These are phyloP conservation scores for Halyomorpha halys DNA, from an alignment of 1,140 invertebrate species.

Conservation along the genomic window DNA sequence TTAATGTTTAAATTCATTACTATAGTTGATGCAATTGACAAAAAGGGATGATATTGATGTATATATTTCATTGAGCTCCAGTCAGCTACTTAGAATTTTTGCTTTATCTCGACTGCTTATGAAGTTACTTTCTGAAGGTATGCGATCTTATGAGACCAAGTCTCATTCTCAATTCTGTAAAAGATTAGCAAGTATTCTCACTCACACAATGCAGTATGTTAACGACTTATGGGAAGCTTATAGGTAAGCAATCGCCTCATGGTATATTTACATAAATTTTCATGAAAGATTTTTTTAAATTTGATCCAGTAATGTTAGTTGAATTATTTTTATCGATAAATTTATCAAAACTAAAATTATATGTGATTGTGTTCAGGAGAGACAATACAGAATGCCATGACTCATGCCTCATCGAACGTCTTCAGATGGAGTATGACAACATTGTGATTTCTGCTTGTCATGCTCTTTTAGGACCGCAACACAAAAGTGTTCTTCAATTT, in stretches of 20 bases:
- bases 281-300: not conserved
- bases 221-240: conserved; percentile 61
- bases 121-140: conserved; percentile 50
- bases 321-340: not conserved
- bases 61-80: conserved; percentile 45
- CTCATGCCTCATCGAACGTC: conserved; percentile 42
- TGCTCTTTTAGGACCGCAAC: conserved; percentile 58
- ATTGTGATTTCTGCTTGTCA: conserved; percentile 58
- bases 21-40: conserved; percentile 32
- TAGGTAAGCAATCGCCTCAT: conserved; percentile 26
- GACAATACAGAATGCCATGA: conserved; percentile 33
- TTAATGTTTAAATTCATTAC: conserved; percentile 29
- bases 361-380: conserved; percentile 8
- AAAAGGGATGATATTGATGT: conserved; percentile 38
- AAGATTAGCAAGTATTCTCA: conserved; percentile 53
- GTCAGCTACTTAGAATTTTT: conserved; percentile 56
- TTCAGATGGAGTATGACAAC: conserved; percentile 64
- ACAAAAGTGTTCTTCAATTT: conserved; percentile 73
- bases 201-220: conserved; percentile 62
- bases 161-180: conserved; percentile 61
- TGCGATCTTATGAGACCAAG: conserved; percentile 54
- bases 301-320: not conserved
- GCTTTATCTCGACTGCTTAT: conserved; percentile 57
- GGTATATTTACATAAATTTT: not conserved
- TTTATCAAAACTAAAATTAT: conserved; percentile 11